Percentiles rank a stretch among this genome's conserved stretches.
Conservation (phyloP, 2,113 vertebrate genomes). For the Ictalurus punctatus region DNA sequence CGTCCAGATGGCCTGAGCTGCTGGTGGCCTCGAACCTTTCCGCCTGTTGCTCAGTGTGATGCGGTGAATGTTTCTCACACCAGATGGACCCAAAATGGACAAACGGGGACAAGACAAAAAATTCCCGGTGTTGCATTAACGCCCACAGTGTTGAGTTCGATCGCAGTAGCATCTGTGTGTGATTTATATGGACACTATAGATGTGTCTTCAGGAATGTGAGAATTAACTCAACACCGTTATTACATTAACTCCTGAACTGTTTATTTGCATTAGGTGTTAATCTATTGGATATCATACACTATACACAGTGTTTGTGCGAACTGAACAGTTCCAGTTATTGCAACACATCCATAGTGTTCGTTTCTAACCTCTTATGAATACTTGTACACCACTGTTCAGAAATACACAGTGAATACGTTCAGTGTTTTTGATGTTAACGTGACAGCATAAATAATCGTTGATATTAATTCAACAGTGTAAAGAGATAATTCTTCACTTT, state of each 20-base stretch:
- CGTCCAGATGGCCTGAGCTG: constrained; percentile 46
- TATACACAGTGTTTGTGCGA: neutral
- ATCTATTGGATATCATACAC: neutral
- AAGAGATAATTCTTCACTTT: neutral
- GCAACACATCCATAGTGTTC: neutral
- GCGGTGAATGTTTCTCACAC: constrained; percentile 28
- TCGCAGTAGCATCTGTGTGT: neutral
- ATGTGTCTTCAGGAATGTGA: neutral
- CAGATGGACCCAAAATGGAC: constrained; percentile 43
- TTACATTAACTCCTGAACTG: neutral
- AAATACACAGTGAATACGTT: neutral
- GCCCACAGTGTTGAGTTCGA: neutral
- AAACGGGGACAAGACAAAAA: constrained; percentile 10
- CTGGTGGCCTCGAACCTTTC: constrained; percentile 36
- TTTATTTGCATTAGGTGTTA: neutral
- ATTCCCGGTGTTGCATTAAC: neutral
- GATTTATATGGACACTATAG: no score
- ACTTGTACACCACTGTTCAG: neutral
- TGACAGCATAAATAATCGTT: neutral
- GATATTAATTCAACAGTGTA: neutral
- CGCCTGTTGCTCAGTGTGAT: constrained; percentile 46
- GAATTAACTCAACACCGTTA: neutral
- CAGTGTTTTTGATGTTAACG: neutral
- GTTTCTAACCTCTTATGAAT: neutral
- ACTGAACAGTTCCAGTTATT: neutral